Conservation (phyloP, 2,888 invertebrate genomes). For the Acleris laterana region DNA sequence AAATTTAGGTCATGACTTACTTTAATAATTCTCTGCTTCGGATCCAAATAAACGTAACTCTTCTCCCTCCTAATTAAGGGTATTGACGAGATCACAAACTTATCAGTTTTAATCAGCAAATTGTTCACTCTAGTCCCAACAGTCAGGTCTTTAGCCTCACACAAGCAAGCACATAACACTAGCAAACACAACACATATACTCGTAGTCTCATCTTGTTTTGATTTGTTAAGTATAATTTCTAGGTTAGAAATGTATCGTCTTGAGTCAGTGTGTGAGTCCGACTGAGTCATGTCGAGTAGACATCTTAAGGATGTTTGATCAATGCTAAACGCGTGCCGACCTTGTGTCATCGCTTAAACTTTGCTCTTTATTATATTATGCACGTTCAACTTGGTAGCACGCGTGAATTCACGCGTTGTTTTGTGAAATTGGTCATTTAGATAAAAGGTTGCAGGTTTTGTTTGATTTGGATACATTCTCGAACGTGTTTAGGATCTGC, state of each 20-base stretch:
- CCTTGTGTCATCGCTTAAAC: slow-evolving; percentile 32
- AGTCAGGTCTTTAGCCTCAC: slow-evolving; percentile 67
- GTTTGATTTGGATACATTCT: background rate
- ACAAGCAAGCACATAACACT: slow-evolving; percentile 53
- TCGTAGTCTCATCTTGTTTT: slow-evolving; percentile 63
- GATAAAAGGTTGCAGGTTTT: background rate
- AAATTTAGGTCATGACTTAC: slow-evolving; percentile 45
- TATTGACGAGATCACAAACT: slow-evolving; percentile 58
- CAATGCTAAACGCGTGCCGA: slow-evolving; percentile 48
- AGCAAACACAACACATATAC: slow-evolving; percentile 53
- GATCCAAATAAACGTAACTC: slow-evolving; percentile 68
- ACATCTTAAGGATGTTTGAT: slow-evolving; percentile 54
- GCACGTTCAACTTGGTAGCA: slow-evolving; percentile 9
- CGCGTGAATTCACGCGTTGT: slow-evolving; percentile 3
- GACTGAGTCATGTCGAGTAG: slow-evolving; percentile 41
- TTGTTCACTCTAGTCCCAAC: slow-evolving; percentile 69
- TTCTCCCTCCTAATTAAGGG: slow-evolving; percentile 68
- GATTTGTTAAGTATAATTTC: slow-evolving; percentile 46
- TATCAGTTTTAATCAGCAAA: slow-evolving; percentile 70
- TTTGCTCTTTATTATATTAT: slow-evolving; percentile 29
- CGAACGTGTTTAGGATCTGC: background rate
- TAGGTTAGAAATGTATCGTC: slow-evolving; percentile 46
- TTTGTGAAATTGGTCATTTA: background rate
- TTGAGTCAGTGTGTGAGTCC: slow-evolving; percentile 33
- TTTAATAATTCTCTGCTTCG: slow-evolving; percentile 70